phyloP scores from a whole-genome alignment of 2,888 invertebrate species.

The Podabrus alpinus region DNA sequence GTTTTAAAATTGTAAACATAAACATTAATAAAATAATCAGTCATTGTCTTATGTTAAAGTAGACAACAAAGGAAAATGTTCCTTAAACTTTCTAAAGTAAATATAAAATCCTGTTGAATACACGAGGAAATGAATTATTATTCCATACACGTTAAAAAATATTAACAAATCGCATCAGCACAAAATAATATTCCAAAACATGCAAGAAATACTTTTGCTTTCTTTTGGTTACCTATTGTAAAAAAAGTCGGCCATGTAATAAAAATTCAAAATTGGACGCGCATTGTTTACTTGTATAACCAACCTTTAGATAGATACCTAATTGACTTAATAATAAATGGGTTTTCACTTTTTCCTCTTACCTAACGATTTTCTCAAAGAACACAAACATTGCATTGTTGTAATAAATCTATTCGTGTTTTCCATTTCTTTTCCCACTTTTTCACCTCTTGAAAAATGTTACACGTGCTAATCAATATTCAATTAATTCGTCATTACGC shows the following conservation, averaged over 20 bases:
- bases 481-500: background rate
- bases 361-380: background rate
- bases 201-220: background rate
- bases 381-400: background rate
- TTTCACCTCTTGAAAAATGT: background rate
- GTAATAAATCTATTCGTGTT: background rate
- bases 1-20: background rate
- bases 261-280: background rate
- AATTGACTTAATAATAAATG: background rate
- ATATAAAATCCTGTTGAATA: background rate
- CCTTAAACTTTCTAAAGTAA: background rate
- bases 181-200: background rate
- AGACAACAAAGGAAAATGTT: background rate
- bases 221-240: background rate
- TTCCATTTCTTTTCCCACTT: background rate
- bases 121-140: background rate
- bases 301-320: no score
- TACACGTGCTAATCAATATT: background rate
- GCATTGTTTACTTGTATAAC: background rate
- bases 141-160: background rate
- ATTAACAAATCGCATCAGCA: background rate
- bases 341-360: background rate
- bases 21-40: background rate
- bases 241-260: background rate
- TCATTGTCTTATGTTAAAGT: background rate